Conservation (phyloP, 2,888 invertebrate genomes). For the Dichetophora obliterata region DNA sequence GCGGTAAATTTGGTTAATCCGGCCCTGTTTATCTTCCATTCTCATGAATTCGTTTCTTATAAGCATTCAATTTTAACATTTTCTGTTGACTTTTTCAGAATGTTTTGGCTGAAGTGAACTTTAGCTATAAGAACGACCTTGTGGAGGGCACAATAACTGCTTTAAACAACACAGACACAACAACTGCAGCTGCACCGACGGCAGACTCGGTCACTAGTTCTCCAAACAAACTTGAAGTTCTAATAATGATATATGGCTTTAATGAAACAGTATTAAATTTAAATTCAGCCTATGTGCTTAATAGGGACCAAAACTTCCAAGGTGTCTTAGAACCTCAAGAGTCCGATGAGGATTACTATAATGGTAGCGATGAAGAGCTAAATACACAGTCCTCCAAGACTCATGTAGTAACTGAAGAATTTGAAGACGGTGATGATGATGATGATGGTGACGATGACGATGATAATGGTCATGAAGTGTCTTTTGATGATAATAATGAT, state of each 20-base stretch:
- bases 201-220: slow-evolving; percentile 11
- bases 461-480: slow-evolving; percentile 44
- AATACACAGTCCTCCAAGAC: slow-evolving; percentile 39
- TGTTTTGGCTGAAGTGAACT: slow-evolving; percentile 58
- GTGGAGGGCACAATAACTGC: slow-evolving; percentile 58
- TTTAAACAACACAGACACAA: slow-evolving; percentile 22
- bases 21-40: too few species aligned
- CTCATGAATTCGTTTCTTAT: too few species aligned
- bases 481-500: slow-evolving; percentile 32
- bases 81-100: slow-evolving; percentile 51
- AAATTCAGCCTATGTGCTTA: slow-evolving; percentile 55
- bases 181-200: neutral
- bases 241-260: slow-evolving; percentile 60
- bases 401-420: slow-evolving; percentile 33
- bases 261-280: slow-evolving; percentile 54
- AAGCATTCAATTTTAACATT: too few species aligned
- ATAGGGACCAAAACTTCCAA: slow-evolving; percentile 55
- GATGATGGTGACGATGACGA: slow-evolving; percentile 42
- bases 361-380: slow-evolving; percentile 35
- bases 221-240: slow-evolving; percentile 54
- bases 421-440: slow-evolving; percentile 40
- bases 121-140: slow-evolving; percentile 59
- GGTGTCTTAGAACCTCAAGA: slow-evolving; percentile 50
- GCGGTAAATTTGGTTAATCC: too few species aligned
- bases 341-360: slow-evolving; percentile 26